Evolutionary conservation across 2,888 invertebrate species (phyloP), one percentile per base, ranked within the genome.

Genomic region (Nudaria mundana): DNA sequence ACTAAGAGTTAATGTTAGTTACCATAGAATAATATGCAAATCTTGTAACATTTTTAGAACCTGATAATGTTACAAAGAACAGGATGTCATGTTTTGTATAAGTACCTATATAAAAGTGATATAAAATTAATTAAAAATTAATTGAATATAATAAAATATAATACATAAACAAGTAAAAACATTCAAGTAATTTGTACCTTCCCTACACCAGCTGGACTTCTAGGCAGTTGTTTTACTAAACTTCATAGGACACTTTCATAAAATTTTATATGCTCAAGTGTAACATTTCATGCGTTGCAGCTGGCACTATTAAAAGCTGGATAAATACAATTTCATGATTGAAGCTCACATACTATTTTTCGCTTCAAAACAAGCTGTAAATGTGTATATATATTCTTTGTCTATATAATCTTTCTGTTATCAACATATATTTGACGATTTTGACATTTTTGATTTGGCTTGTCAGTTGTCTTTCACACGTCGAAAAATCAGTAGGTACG

Each of bases 351-450:
- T 52, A 35, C n/a, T 43, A 53, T n/a, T n/a, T n/a, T n/a, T 48
- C 41, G 30, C 55, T 66, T 63, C 68, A 80, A 76, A 81, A 81
- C 79, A 81, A 76, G 66, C 51, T 52, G 48, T 60, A 59, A 54
- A 51, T 48, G 48, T 60, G 68, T 81, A 80, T 82, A 20, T 8
- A 7, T 20, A 20, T 3, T 60, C 68, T 81, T 80, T 82, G n/a
- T n/a, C n/a, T n/a, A n/a, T n/a, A n/a, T n/a, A n/a, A n/a, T n/a
- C n/a, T n/a, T n/a, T n/a, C n/a, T n/a, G n/a, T n/a, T n/a, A n/a
- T n/a, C n/a, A n/a, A n/a, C n/a, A n/a, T n/a, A n/a, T n/a, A n/a
- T 81, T 81, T 82, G 79, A 71, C 62, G 57, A 61, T 63, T 71
- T 69, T 74, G 64, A 70, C 63, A 62, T 62, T 60, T 48, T 32